Percentiles rank a stretch among this genome's conserved stretches.
Conservation (phyloP, 2,888 invertebrate genomes). For the Polia nebulosa region DNA sequence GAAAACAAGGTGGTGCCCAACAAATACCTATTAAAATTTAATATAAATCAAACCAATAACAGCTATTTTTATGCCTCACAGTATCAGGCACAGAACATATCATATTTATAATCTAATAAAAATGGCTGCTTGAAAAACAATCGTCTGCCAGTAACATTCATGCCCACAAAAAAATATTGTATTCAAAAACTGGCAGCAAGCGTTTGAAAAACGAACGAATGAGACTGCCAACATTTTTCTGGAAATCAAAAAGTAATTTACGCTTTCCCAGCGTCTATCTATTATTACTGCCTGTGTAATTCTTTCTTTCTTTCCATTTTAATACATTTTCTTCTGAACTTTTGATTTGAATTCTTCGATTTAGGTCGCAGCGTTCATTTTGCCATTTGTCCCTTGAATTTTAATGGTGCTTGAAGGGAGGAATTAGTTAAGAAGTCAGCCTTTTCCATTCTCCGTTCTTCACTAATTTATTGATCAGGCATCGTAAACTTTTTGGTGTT, state of each 20-base stretch:
- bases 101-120: not conserved
- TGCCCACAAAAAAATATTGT: conserved; percentile 16
- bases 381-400: conserved; percentile 65
- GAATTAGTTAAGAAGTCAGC: conserved; percentile 43
- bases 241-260: conserved; percentile 66
- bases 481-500: conserved; percentile 16
- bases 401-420: conserved; percentile 58
- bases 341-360: conserved; percentile 65
- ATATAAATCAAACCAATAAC: no score
- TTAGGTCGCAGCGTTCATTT: conserved; percentile 67
- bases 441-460: conserved; percentile 5
- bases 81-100: not conserved
- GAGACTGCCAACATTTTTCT: conserved; percentile 27
- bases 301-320: conserved; percentile 37
- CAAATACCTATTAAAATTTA: no score
- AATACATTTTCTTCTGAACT: conserved; percentile 58
- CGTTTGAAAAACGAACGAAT: conserved; percentile 42
- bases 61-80: not conserved
- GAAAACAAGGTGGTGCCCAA: no score
- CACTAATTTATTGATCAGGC: conserved; percentile 37
- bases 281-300: conserved; percentile 52
- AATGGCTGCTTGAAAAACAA: conserved; percentile 11
- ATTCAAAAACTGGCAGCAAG: conserved; percentile 20
- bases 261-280: conserved; percentile 50
- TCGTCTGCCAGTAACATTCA: not conserved